phyloP scores from a whole-genome alignment of 2,888 invertebrate species.

The Spodoptera picta region DNA sequence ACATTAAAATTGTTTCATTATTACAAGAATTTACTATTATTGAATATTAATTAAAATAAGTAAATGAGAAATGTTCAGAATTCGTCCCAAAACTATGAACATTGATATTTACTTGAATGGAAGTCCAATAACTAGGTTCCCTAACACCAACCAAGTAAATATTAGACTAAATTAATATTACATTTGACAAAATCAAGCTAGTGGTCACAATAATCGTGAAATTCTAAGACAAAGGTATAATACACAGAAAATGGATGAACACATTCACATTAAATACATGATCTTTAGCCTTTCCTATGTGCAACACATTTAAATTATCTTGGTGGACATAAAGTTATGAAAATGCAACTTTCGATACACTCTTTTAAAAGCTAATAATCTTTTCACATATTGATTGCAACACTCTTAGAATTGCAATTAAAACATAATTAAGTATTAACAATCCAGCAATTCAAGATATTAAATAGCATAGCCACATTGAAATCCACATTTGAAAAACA shows the following conservation, averaged over 20 bases:
- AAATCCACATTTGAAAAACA: constrained; percentile 21
- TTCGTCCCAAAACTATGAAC: constrained; percentile 24
- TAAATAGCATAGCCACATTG: constrained; percentile 15
- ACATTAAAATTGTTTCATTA: background rate
- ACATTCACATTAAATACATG: constrained; percentile 14
- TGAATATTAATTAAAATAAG: background rate
- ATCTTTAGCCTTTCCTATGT: constrained; percentile 12
- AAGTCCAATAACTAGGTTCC: constrained; percentile 55
- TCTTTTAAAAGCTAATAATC: no score
- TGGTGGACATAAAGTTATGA: no score
- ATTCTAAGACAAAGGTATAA: constrained; percentile 15
- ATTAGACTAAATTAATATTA: constrained; percentile 57
- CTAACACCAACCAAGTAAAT: constrained; percentile 52
- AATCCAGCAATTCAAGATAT: constrained; percentile 25
- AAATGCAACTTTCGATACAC: no score
- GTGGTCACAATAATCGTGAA: constrained; percentile 33
- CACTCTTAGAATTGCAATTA: constrained; percentile 9
- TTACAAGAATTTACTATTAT: constrained; percentile 2
- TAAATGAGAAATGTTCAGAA: constrained; percentile 4
- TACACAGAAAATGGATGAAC: constrained; percentile 10
- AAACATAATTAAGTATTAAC: constrained; percentile 14
- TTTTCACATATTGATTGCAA: no score
- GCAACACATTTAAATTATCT: no score
- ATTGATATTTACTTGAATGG: constrained; percentile 10
- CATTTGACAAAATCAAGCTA: constrained; percentile 58